Evolutionary conservation across 2,888 invertebrate genomes (phyloP).

Genomic region (Nomada fucata): DNA sequence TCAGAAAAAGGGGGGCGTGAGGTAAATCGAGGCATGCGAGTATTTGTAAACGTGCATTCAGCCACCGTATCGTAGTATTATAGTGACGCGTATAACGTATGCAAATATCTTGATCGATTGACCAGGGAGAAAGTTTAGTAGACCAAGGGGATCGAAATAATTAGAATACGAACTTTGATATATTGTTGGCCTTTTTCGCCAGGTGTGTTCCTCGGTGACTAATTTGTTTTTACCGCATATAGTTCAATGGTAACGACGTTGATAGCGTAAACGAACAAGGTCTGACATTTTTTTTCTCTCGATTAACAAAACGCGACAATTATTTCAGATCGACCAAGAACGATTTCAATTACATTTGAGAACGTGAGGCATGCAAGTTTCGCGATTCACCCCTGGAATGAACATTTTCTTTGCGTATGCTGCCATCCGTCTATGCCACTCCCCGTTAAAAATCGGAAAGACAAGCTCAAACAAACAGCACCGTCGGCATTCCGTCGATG

Average conservation of each 20-base stretch:
- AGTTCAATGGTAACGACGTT: too few species aligned
- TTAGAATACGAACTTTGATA: background rate
- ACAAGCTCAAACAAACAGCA: background rate
- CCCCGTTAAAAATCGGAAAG: background rate
- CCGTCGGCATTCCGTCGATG: background rate
- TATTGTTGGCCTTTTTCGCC: too few species aligned
- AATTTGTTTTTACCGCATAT: too few species aligned
- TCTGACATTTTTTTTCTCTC: background rate
- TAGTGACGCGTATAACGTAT: too few species aligned
- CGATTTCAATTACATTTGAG: conserved; percentile 24
- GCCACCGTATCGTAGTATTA: conserved; percentile 35
- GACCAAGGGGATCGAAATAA: background rate
- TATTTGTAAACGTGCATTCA: conserved; percentile 64
- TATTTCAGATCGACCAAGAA: conserved; percentile 46
- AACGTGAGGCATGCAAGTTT: conserved; percentile 67
- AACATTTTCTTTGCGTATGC: background rate
- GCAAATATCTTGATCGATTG: conserved; percentile 47
- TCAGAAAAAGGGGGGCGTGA: conserved; percentile 31
- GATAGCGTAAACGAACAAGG: too few species aligned
- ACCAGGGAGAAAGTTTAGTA: conserved; percentile 11
- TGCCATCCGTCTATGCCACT: conserved; percentile 13
- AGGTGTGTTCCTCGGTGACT: too few species aligned
- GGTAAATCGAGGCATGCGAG: conserved; percentile 64
- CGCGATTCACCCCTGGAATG: conserved; percentile 46
- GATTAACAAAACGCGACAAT: background rate